Evolutionary conservation across 2,888 invertebrate species (phyloP).

Genomic region (Hydrotaea cyrtoneurina): DNA sequence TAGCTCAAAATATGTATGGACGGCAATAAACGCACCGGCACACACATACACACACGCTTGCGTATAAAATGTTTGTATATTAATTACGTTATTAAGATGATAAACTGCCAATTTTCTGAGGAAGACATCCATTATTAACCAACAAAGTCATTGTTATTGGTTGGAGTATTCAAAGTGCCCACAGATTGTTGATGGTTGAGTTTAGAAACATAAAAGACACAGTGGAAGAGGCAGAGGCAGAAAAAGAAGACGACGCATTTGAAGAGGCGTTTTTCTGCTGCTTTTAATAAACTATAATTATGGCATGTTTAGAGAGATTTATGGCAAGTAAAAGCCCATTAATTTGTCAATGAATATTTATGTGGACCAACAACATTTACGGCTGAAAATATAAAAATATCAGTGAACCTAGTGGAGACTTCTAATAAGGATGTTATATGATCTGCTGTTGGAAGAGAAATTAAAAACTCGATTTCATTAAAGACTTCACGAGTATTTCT

Average conservation of each 20-base stretch:
- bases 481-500: no score
- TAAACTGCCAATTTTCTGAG: conserved; percentile 65
- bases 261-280: conserved; percentile 48
- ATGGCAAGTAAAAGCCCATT: conserved; percentile 56
- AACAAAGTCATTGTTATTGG: conserved; percentile 35
- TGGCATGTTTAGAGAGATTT: conserved; percentile 60
- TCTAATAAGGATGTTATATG: background rate
- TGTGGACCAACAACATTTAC: background rate
- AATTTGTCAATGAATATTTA: conserved; percentile 63
- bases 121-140: conserved; percentile 62
- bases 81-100: conserved; percentile 68
- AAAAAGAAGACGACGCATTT: background rate
- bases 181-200: background rate
- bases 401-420: background rate
- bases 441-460: no score
- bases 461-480: no score
- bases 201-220: background rate
- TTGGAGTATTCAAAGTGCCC: background rate
- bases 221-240: background rate
- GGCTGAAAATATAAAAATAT: background rate
- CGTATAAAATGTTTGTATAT: conserved; percentile 55
- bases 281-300: conserved; percentile 59
- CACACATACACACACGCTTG: background rate
- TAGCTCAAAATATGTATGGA: background rate
- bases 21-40: background rate